Conservation (phyloP, 1,140 invertebrate genomes). For the Bombus confusus region DNA sequence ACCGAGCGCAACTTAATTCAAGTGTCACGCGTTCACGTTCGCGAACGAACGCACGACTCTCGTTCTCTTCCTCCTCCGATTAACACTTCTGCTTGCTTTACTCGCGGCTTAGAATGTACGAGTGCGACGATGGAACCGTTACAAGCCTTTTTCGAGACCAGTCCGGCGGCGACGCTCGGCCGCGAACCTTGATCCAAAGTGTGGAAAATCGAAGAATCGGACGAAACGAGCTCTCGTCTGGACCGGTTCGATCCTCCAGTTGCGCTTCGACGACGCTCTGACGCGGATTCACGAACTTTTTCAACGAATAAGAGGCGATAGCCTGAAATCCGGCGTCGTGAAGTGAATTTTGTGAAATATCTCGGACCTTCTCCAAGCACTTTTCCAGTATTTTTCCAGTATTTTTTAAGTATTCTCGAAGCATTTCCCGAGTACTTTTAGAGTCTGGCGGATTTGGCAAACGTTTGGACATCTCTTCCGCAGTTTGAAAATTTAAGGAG, state of each 20-base stretch:
- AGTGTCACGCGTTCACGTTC: conserved; percentile 38
- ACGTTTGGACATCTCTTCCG: fast-evolving
- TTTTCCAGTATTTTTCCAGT: no score
- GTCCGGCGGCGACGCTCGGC: conserved; percentile 69
- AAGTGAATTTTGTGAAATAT: neutral
- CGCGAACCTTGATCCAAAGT: conserved; percentile 62
- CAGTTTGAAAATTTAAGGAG: neutral
- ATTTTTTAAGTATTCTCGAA: neutral
- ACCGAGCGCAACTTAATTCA: conserved; percentile 50
- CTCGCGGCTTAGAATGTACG: conserved; percentile 45
- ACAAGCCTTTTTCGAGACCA: conserved; percentile 74
- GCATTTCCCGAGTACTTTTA: neutral
- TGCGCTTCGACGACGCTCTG: neutral
- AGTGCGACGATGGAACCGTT: conserved; percentile 73
- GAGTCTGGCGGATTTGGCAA: no score
- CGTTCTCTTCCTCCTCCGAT: conserved; percentile 28
- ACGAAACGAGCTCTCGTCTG: neutral
- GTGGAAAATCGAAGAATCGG: conserved; percentile 31
- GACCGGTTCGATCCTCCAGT: conserved; percentile 29
- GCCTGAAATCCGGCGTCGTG: neutral
- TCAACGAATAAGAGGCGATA: neutral
- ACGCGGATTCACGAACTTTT: neutral
- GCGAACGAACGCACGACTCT: neutral
- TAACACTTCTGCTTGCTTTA: conserved; percentile 30
- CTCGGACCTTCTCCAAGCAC: neutral